Percentiles rank a stretch among this genome's conserved stretches.
Conservation (phyloP, 1,140 invertebrate species). For the Amphibalanus amphitrite region DNA sequence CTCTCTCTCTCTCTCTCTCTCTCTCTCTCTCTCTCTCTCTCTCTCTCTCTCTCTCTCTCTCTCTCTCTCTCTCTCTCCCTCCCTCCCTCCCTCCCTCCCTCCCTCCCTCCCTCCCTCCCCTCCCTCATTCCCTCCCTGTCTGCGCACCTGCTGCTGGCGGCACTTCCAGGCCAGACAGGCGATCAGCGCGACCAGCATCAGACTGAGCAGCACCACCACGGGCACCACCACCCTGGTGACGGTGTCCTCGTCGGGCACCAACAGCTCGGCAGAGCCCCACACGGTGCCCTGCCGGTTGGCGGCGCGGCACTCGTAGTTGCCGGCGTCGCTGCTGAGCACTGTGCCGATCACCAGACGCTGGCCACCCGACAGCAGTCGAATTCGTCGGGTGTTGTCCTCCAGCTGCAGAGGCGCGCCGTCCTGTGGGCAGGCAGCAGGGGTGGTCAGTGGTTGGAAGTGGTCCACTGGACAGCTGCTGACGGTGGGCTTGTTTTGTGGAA, state of each 20-base stretch:
- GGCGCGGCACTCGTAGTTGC: neutral
- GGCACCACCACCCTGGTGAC: neutral
- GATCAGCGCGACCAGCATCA: neutral
- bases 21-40: too few species aligned
- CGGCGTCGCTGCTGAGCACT: neutral
- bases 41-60: too few species aligned
- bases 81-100: too few species aligned
- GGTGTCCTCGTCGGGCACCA: neutral
- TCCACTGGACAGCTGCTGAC: too few species aligned
- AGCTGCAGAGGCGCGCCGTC: neutral
- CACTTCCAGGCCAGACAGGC: neutral
- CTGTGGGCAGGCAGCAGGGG: neutral
- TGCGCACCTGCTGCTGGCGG: neutral
- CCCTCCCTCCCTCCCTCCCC: too few species aligned
- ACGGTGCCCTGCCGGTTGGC: neutral
- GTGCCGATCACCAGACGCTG: neutral
- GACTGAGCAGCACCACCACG: neutral
- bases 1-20: too few species aligned
- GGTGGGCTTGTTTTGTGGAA: too few species aligned
- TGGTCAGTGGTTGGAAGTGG: too few species aligned
- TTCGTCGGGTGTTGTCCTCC: neutral
- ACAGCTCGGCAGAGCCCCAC: conserved; percentile 66
- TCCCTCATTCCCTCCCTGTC: too few species aligned
- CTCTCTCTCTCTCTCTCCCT: too few species aligned
- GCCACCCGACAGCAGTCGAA: neutral